phyloP scores from a whole-genome alignment of 2,797 vertebrate species.

The Lacerta agilis region DNA sequence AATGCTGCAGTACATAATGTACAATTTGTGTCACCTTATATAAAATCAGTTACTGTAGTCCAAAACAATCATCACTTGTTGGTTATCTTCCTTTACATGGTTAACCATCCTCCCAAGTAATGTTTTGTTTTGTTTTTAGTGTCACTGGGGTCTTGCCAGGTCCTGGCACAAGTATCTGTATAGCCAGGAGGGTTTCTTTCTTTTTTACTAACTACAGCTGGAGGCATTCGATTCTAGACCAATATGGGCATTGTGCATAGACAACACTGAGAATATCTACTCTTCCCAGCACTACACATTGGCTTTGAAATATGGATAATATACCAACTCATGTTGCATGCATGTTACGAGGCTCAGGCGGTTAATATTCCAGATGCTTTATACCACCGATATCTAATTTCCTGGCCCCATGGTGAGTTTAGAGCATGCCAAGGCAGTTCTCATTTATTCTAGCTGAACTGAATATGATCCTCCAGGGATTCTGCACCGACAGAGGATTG shows the following conservation, averaged over 20 bases:
- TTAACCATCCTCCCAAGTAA: not conserved
- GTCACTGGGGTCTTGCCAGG: not conserved
- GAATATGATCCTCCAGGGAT: not conserved
- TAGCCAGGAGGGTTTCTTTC: not conserved
- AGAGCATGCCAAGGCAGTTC: not conserved
- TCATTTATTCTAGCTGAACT: slow-evolving; percentile 7
- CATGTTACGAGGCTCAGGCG: not conserved
- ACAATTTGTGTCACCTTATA: not conserved
- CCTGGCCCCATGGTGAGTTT: not conserved
- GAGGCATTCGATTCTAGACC: not conserved
- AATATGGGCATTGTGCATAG: not conserved
- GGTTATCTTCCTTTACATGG: not conserved
- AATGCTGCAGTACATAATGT: not conserved
- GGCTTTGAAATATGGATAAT: not conserved
- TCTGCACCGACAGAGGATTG: not conserved
- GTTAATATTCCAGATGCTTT: slow-evolving; percentile 13
- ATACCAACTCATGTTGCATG: not conserved
- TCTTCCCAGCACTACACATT: not conserved
- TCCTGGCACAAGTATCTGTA: not conserved
- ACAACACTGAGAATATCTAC: not conserved
- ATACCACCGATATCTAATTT: slow-evolving; percentile 13
- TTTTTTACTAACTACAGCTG: not conserved
- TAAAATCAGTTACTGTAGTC: not conserved
- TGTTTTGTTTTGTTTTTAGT: not conserved
- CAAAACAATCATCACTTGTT: not conserved